phyloP scores from a whole-genome alignment of 1,140 invertebrate species.

The Chrysomallon squamiferum region DNA sequence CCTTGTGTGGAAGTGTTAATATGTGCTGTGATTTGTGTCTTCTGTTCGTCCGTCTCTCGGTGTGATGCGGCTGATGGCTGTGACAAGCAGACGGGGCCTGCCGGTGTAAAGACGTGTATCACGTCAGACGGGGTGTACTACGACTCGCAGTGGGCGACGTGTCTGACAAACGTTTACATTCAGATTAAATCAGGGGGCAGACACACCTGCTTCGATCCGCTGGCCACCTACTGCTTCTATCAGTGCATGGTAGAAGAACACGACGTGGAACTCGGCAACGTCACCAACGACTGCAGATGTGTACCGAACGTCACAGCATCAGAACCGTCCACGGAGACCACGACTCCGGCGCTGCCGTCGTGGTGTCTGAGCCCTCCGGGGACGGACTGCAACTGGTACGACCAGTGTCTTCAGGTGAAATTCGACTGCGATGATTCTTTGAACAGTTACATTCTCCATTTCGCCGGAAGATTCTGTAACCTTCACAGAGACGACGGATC shows the following conservation, averaged over 20 bases:
- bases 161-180: slow-evolving; percentile 20
- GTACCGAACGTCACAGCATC: background rate
- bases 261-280: background rate
- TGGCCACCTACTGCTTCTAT: slow-evolving; percentile 14
- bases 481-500: too few species aligned
- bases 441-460: background rate
- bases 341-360: background rate
- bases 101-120: slow-evolving; percentile 7
- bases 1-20: too few species aligned
- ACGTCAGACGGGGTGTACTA: background rate
- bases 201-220: slow-evolving; percentile 1
- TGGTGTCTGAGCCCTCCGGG: slow-evolving; percentile 14
- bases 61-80: background rate
- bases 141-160: slow-evolving; percentile 17
- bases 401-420: slow-evolving; percentile 9
- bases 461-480: too few species aligned
- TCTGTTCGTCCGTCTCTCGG: too few species aligned
- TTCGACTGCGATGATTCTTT: background rate
- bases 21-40: too few species aligned
- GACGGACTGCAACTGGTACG: slow-evolving; percentile 10
- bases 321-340: background rate
- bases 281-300: background rate
- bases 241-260: slow-evolving; percentile 21
- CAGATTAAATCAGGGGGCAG: slow-evolving; percentile 5
- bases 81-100: background rate